These are phyloP conservation scores for Lepus timidus DNA, from an alignment of 2,113 vertebrate genomes.

Conservation along the genomic window DNA sequence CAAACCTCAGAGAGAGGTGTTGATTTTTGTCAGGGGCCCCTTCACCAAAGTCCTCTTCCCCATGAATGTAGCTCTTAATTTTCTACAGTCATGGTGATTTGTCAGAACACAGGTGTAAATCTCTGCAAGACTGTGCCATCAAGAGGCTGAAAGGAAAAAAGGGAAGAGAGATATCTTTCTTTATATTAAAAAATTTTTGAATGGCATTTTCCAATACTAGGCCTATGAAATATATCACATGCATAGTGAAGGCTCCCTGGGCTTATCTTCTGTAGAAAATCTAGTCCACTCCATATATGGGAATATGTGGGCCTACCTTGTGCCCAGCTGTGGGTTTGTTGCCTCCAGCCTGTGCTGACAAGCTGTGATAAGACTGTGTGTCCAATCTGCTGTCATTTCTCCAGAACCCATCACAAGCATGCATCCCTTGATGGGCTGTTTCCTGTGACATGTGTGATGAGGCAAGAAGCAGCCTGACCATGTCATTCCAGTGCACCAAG, in stretches of 20 bases:
- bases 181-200: background rate
- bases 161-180: background rate
- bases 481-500: background rate
- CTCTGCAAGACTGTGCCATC: background rate
- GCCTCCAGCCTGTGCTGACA: background rate
- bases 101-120: background rate
- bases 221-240: background rate
- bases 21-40: too few relatives aligned
- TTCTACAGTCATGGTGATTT: background rate
- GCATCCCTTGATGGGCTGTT: background rate
- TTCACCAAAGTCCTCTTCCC: background rate
- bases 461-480: background rate
- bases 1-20: too few relatives aligned
- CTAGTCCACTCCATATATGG: background rate
- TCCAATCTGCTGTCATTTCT: background rate
- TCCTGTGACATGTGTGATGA: background rate
- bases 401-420: background rate
- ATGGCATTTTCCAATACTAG: background rate
- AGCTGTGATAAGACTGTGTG: background rate
- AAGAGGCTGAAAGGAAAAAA: background rate
- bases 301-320: background rate
- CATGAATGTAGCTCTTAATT: background rate
- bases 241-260: background rate
- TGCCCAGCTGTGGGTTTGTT: background rate
- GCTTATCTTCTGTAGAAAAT: background rate